Evolutionary conservation across 2,888 invertebrate genomes (phyloP).

Genomic region (Hecatera dysodea): DNA sequence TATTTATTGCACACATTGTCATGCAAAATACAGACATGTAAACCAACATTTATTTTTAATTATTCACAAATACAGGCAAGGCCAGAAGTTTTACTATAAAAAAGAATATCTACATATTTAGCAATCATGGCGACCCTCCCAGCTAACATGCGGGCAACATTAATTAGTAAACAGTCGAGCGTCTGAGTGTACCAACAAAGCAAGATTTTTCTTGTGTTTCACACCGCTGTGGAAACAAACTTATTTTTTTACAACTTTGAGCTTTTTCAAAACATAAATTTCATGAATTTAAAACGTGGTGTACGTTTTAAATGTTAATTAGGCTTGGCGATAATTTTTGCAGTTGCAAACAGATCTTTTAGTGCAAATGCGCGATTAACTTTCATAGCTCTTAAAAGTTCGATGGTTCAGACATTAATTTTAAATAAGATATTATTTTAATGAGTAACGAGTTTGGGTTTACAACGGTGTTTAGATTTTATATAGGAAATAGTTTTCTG

Average conservation of each 20-base stretch:
- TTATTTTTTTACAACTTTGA: conserved; percentile 70
- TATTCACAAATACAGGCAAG: neutral
- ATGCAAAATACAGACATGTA: no score
- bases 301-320: conserved; percentile 72
- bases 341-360: conserved; percentile 54
- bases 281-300: conserved; percentile 69
- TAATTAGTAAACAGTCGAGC: conserved; percentile 88
- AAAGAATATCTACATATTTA: neutral
- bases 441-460: conserved; percentile 9
- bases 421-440: conserved; percentile 22
- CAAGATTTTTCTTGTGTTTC: conserved; percentile 80
- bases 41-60: neutral
- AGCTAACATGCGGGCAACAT: conserved; percentile 86
- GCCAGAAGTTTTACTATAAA: neutral
- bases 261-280: conserved; percentile 71
- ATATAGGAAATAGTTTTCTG: neutral
- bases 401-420: conserved; percentile 18
- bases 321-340: conserved; percentile 62
- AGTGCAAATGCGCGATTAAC: conserved; percentile 46
- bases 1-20: neutral
- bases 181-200: conserved; percentile 84
- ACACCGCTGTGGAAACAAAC: conserved; percentile 65
- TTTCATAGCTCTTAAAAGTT: conserved; percentile 48
- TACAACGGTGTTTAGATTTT: conserved; percentile 3
- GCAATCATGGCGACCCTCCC: conserved; percentile 68